Conservation (phyloP, 2,888 invertebrate species). For the Zhuqinia jingwanae region DNA sequence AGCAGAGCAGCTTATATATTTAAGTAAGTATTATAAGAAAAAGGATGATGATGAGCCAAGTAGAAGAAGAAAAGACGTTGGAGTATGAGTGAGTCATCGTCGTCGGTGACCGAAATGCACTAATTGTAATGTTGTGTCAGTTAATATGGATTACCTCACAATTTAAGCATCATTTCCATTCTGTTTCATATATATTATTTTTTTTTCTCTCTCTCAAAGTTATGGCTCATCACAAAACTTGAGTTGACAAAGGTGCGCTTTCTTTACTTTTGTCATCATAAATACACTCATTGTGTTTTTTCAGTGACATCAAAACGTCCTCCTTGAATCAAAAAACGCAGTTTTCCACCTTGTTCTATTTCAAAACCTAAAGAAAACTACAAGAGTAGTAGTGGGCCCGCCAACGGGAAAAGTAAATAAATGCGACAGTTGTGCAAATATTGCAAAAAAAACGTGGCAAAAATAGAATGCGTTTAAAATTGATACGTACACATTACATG, state of each 20-base stretch:
- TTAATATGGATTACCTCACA: constrained; percentile 20
- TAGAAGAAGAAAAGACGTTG: not conserved
- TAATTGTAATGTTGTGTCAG: constrained; percentile 19
- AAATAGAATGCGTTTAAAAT: not conserved
- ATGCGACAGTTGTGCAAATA: too few relatives aligned
- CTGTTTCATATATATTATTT: too few relatives aligned
- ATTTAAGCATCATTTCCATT: constrained; percentile 44
- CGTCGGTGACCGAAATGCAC: constrained; percentile 41
- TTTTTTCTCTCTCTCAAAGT: constrained; percentile 13
- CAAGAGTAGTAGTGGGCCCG: not conserved
- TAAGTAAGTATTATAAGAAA: not conserved
- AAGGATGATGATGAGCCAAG: not conserved
- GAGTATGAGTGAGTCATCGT: constrained; percentile 64
- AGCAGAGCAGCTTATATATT: too few relatives aligned
- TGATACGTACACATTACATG: too few relatives aligned
- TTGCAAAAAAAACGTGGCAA: constrained; percentile 15
- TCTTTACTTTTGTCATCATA: not conserved
- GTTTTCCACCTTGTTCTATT: not conserved
- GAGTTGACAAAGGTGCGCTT: not conserved
- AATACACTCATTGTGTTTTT: constrained; percentile 1
- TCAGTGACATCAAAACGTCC: too few relatives aligned
- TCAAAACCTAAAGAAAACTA: constrained; percentile 8
- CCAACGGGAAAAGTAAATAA: not conserved
- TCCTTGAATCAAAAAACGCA: too few relatives aligned
- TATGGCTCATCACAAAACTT: not conserved